These are phyloP conservation scores for Chironomus tentans DNA, from an alignment of 2,888 invertebrate genomes.

Conservation along the genomic window DNA sequence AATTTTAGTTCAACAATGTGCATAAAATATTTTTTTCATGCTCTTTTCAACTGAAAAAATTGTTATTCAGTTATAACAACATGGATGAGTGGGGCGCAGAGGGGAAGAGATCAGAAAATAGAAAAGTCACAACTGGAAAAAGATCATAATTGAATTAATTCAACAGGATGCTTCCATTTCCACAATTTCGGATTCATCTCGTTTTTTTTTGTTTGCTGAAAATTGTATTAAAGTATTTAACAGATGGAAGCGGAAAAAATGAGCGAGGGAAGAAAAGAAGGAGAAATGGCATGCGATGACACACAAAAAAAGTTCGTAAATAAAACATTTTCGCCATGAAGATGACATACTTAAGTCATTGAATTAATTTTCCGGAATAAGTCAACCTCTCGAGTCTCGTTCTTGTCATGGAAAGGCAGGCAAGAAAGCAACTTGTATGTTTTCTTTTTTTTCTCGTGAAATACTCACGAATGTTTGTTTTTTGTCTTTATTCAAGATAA, in stretches of 20 bases:
- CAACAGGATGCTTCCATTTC: conserved; percentile 17
- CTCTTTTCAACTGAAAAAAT: background rate
- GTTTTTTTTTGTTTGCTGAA: background rate
- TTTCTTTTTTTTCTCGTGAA: no score
- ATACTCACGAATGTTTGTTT: no score
- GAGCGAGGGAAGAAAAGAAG: no score
- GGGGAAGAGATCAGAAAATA: background rate
- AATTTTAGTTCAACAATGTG: background rate
- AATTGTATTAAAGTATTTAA: background rate
- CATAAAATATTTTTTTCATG: background rate
- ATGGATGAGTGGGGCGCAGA: background rate
- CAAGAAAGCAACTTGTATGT: no score
- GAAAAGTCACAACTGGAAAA: background rate
- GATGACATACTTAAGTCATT: conserved; percentile 11
- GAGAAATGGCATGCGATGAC: no score
- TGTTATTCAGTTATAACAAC: background rate
- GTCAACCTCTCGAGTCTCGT: background rate
- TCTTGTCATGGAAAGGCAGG: background rate
- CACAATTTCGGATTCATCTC: background rate
- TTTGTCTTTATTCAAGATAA: no score
- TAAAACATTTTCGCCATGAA: conserved; percentile 2
- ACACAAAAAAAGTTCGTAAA: background rate
- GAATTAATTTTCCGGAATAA: conserved; percentile 9
- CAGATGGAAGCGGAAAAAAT: background rate
- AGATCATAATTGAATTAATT: conserved; percentile 25